A percentile compares a stretch with the other conserved stretches of the same genome.
Evolutionary conservation across 2,888 invertebrate genomes (phyloP).

Genomic region (Nowickia ferox): DNA sequence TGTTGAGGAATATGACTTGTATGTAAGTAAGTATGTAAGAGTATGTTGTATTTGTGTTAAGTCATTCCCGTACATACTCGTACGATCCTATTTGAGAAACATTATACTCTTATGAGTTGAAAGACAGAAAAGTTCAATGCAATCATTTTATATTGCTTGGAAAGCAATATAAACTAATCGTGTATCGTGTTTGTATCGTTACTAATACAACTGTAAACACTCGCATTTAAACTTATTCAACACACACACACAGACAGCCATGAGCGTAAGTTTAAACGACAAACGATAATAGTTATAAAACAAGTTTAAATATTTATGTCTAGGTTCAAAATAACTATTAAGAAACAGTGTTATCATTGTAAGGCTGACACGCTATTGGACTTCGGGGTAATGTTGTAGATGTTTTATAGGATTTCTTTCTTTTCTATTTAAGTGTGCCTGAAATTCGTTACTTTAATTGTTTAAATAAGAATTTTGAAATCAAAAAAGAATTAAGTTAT

Average conservation of each 20-base stretch:
- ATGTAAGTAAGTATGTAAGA: not conserved
- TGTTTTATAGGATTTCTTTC: not conserved
- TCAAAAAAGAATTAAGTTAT: no score
- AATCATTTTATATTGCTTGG: conserved; percentile 72
- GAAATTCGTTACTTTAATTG: no score
- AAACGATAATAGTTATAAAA: conserved; percentile 65
- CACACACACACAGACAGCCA: not conserved
- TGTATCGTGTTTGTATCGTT: conserved; percentile 70
- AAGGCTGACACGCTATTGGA: conserved; percentile 38
- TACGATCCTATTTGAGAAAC: conserved; percentile 8
- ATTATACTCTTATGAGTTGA: conserved; percentile 53
- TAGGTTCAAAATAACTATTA: conserved; percentile 68
- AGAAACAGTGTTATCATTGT: conserved; percentile 48
- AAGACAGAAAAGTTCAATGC: conserved; percentile 68
- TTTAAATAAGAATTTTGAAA: no score
- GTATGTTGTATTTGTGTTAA: conserved; percentile 10
- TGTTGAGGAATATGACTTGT: conserved; percentile 52
- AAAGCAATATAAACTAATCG: conserved; percentile 72
- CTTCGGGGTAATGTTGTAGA: conserved; percentile 9
- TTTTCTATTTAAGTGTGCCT: no score
- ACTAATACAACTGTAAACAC: conserved; percentile 47
- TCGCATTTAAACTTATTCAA: conserved; percentile 31
- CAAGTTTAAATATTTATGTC: conserved; percentile 64
- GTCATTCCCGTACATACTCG: conserved; percentile 10
- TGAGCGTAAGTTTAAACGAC: conserved; percentile 48